Base-by-base conservation (phyloP, 2,113 vertebrate species). In the Tragulus kanchil region DNA sequence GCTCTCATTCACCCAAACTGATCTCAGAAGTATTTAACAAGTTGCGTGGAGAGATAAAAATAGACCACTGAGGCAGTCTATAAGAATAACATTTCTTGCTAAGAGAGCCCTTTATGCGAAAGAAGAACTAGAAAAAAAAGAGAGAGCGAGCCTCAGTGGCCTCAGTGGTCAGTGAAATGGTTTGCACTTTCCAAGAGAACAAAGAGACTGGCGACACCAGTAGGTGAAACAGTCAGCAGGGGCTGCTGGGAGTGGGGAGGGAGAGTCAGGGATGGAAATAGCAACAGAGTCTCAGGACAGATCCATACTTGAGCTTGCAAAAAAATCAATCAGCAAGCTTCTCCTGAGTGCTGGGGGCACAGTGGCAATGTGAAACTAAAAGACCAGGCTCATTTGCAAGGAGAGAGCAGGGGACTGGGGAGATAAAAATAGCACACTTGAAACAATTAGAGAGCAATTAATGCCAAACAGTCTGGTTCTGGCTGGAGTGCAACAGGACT, bases 371-470 rank as follows among this genome's bases (percentile, higher is more conserved):
- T 13, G 77, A 90, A 92, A 82, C 79, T 21, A 3, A 42, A 91
- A 67, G 56, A 21, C 61, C 54, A 69, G 91, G 82, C 42, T 56
- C 8, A 3, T 91, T 28, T 93, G 84, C 87, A 95, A 86, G 58
- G 48, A 69, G 62, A 42, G 69, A 54, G 78, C 82, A 26, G 52
- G 48, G 48, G 19, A 23, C 87, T 36, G 6, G 15, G 19, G 69
- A 95, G 90, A 92, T 82, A 96, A 95, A 97, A 96, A 96, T 96
- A 96, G 85, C 85, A 45, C 54, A 42, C 92, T 93, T 77, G 88
- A 96, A 96, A 95, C 88, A 94, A 95, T 96, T 94, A 96, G 90
- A 85, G 92, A 95, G 61, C 97, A 97, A 93, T 96, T 97, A 87
- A 78, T 61, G n/a, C 82, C 77, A 90, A 90, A 54, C 73, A 8